Evolutionary conservation across 64 coral and sea anemone species (phyloP).

Genomic region (Cladopsammia gracilis): DNA sequence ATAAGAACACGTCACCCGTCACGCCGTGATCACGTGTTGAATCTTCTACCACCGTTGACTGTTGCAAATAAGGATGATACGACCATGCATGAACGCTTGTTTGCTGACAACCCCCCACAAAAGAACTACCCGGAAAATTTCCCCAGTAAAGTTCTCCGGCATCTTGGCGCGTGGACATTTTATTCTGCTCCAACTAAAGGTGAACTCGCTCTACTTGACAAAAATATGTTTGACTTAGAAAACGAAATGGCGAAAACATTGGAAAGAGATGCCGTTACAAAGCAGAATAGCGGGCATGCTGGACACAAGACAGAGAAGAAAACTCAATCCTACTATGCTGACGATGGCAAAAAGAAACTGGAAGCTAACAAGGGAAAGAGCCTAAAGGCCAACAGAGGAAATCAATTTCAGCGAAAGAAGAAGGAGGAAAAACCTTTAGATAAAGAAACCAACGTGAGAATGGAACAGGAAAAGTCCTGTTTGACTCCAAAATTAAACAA

Average conservation of each 20-base stretch:
- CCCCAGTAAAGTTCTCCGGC: slow-evolving; percentile 61
- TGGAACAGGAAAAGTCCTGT: neutral
- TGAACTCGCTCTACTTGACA: slow-evolving; percentile 49
- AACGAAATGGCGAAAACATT: neutral
- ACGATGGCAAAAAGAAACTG: neutral
- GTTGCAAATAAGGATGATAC: slow-evolving; percentile 37
- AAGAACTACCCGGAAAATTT: slow-evolving; percentile 65
- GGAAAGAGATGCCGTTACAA: neutral
- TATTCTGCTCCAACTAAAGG: slow-evolving; percentile 74
- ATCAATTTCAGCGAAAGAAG: neutral
- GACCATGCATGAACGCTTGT: slow-evolving; percentile 48
- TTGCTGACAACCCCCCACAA: slow-evolving; percentile 52
- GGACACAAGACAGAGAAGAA: neutral
- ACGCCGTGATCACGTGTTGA: slow-evolving; percentile 65
- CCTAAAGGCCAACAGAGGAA: neutral
- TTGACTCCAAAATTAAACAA: neutral
- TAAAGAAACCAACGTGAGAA: neutral
- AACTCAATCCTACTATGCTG: neutral
- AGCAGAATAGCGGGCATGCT: neutral
- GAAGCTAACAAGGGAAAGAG: neutral
- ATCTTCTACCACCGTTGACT: slow-evolving; percentile 68
- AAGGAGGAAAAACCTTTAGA: neutral
- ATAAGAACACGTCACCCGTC: slow-evolving; percentile 13
- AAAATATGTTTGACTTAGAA: slow-evolving; percentile 54
- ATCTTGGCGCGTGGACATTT: slow-evolving; percentile 66